phyloP scores from a whole-genome alignment of 1,140 invertebrate species.

The Fopius arisanus region DNA sequence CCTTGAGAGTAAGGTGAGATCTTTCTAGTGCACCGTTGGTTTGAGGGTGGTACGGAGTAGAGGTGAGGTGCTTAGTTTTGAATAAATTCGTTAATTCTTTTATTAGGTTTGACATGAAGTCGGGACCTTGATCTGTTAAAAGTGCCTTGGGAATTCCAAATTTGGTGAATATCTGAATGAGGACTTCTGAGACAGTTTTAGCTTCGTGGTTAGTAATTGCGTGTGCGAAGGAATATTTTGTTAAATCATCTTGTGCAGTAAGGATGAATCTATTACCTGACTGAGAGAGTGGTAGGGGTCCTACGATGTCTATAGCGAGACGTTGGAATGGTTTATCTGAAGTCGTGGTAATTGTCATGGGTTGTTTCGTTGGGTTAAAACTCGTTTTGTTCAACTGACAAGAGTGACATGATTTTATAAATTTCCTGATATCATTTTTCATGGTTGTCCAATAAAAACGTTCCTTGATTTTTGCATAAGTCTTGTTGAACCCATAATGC shows the following conservation, averaged over 20 bases:
- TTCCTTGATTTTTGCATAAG: slow-evolving; percentile 44
- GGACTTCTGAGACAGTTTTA: slow-evolving; percentile 42
- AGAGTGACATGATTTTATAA: slow-evolving; percentile 44
- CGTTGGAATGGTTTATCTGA: slow-evolving; percentile 37
- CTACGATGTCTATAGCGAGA: slow-evolving; percentile 47
- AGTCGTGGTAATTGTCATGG: slow-evolving; percentile 45
- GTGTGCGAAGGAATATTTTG: slow-evolving; percentile 49
- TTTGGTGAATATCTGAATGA: slow-evolving; percentile 36
- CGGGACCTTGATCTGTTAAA: slow-evolving; percentile 36
- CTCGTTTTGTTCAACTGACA: slow-evolving; percentile 52
- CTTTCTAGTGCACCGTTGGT: slow-evolving; percentile 53
- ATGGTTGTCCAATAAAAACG: slow-evolving; percentile 47
- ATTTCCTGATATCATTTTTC: slow-evolving; percentile 39
- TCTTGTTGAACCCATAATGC: slow-evolving; percentile 48
- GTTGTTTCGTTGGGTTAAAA: slow-evolving; percentile 37
- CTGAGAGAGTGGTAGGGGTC: slow-evolving; percentile 36
- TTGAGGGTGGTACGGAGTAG: slow-evolving; percentile 57
- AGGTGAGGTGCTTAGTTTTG: slow-evolving; percentile 44
- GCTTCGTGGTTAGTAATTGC: slow-evolving; percentile 52
- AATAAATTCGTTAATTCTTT: slow-evolving; percentile 44
- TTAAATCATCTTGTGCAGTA: slow-evolving; percentile 54
- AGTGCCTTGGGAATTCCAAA: slow-evolving; percentile 33
- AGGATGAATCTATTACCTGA: slow-evolving; percentile 47
- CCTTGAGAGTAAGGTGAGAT: slow-evolving; percentile 54
- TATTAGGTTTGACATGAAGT: slow-evolving; percentile 40